Conservation (phyloP, 2,888 invertebrate genomes). For the Tetramorium bicarinatum region DNA sequence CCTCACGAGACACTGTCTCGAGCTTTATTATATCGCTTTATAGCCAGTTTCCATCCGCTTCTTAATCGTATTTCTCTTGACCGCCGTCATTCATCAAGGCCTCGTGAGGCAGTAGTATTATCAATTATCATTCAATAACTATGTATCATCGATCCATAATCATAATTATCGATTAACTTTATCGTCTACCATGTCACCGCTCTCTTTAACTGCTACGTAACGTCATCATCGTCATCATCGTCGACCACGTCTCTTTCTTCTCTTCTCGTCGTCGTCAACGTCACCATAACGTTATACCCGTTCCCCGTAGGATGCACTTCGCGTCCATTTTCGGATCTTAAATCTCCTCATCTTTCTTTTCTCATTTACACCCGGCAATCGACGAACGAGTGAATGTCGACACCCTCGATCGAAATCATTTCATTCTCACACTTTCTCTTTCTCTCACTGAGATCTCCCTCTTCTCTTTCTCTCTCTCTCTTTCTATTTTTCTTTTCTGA, state of each 20-base stretch:
- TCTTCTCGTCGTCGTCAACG: slow-evolving; percentile 43
- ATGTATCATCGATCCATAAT: slow-evolving; percentile 80
- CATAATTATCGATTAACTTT: slow-evolving; percentile 70
- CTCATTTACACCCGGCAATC: background rate
- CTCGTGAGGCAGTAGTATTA: slow-evolving; percentile 85
- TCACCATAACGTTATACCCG: slow-evolving; percentile 39
- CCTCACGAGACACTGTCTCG: slow-evolving; percentile 19
- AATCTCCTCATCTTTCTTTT: background rate
- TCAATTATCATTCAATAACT: slow-evolving; percentile 80
- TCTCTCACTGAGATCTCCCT: slow-evolving; percentile 49
- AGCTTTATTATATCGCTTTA: background rate
- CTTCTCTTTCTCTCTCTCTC: slow-evolving; percentile 40
- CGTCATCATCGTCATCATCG: slow-evolving; percentile 37
- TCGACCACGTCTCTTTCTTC: slow-evolving; percentile 33
- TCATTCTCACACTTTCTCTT: slow-evolving; percentile 19
- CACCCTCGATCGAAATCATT: background rate
- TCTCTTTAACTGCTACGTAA: slow-evolving; percentile 51
- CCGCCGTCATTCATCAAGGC: slow-evolving; percentile 84
- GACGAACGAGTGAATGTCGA: slow-evolving; percentile 30
- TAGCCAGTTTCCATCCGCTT: background rate
- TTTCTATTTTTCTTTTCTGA: slow-evolving; percentile 39
- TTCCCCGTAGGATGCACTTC: background rate
- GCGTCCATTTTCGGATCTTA: background rate
- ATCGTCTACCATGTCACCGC: slow-evolving; percentile 61
- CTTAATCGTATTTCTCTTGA: slow-evolving; percentile 58